Evolutionary conservation across 1,140 invertebrate species (phyloP).

Genomic region (Lysiphlebus fabarum): DNA sequence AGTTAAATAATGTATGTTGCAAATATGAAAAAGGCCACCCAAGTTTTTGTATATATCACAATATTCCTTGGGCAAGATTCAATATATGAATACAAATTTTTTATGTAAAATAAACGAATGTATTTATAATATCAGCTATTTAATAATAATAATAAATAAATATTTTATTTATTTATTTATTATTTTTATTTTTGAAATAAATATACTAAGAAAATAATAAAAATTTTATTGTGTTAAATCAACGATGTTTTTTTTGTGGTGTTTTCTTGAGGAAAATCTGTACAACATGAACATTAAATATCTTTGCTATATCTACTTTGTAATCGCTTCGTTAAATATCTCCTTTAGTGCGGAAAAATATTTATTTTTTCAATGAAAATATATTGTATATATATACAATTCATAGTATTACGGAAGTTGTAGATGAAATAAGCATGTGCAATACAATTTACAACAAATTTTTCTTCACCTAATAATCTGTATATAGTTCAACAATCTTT

Average conservation of each 20-base stretch:
- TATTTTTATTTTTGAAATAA: background rate
- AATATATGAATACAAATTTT: no score
- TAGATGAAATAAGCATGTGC: conserved; percentile 6
- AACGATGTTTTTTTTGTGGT: conserved; percentile 21
- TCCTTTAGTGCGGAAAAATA: conserved; percentile 21
- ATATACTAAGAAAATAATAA: background rate
- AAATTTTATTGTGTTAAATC: conserved; percentile 6
- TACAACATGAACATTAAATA: background rate
- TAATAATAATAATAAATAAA: no score
- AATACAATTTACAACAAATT: conserved; percentile 13
- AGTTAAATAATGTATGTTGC: no score
- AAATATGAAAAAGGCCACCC: no score
- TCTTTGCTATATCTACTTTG: background rate
- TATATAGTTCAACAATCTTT: background rate
- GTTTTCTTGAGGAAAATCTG: background rate
- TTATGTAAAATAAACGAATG: background rate
- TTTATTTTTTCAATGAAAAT: conserved; percentile 16
- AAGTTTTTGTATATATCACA: no score
- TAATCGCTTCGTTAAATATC: conserved; percentile 26
- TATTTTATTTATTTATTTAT: conserved; percentile 14
- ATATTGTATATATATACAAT: no score
- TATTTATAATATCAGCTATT: no score
- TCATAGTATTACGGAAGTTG: conserved; percentile 1
- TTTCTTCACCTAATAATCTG: conserved; percentile 11
- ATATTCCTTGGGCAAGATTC: no score